Evolutionary conservation across 1,140 invertebrate species (phyloP), one percentile per base, ranked within the genome.

Genomic region (Eupeodes corollae): DNA sequence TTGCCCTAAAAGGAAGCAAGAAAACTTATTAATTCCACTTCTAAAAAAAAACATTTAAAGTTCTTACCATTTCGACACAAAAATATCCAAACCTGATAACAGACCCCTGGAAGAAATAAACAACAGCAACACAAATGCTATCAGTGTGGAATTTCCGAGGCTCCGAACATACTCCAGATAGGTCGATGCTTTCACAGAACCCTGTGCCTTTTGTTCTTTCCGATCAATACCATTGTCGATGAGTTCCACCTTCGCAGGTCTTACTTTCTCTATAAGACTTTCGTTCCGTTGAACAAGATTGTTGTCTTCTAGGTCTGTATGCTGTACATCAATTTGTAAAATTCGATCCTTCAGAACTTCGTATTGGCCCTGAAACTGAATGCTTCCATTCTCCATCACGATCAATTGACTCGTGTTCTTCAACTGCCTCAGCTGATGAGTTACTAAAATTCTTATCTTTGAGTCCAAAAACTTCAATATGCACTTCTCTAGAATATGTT

Each of bases 391-490:
- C 32, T 74, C 73, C 33, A 74, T 72, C 54, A 79, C 78, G 8
- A 92, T 69, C 61, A 78, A 68, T 57, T 75, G 76, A 59, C 88
- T 79, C 1, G 84, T 87, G 39, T 76, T 71, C 57, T 83, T 83
- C 5, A 95, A 74, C 58, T 86, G 84, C 51, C 92, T 86, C 6
- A 93, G 71, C 57, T 92, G 89, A 73, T 95, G 90, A 0, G 90
- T 95, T 9, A 91, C 87, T 31, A 95, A 67, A 9, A 82, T 81
- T 2, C 67, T 86, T 56, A 73, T 87, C 77, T 73, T 86, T 74
- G 67, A 82, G 74, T 75, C 44, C 13, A 91, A 67, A 54, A 80
- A 82, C 6, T 79, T 79, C 40, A 73, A 70, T 12, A 85, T 79
- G 45, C 80, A 83, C 31, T 80, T 72, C 41, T 83, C 74, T 50